Percentiles rank a stretch among this genome's conserved stretches.
Conservation (phyloP, 92 coral and sea anemone species). For the Phenganax subtilis region DNA sequence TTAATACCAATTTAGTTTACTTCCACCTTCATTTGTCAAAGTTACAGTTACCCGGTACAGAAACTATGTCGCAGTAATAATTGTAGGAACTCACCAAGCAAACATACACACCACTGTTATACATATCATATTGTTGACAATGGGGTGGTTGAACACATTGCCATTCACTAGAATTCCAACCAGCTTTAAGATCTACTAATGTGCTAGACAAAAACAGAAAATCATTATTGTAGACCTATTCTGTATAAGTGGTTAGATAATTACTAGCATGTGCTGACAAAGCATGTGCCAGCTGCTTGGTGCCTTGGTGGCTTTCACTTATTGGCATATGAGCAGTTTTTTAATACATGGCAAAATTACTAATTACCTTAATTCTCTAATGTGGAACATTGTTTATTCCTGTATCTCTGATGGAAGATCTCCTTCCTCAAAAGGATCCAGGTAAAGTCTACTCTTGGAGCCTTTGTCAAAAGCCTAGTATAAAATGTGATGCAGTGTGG, state of each 20-base stretch:
- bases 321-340: not conserved
- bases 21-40: too few species aligned
- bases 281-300: not conserved
- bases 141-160: constrained; percentile 11
- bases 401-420: constrained; percentile 7
- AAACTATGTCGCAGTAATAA: not conserved
- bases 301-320: too few species aligned
- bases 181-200: constrained; percentile 13
- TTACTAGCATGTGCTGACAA: not conserved
- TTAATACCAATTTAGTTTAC: too few species aligned
- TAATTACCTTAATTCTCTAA: not conserved
- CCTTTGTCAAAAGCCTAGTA: constrained; percentile 30
- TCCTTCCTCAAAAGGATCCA: constrained; percentile 38
- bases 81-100: constrained; percentile 19
- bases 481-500: not conserved
- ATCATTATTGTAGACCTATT: too few species aligned
- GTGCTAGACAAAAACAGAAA: not conserved
- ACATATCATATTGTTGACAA: not conserved
- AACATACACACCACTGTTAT: constrained; percentile 31
- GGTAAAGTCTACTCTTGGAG: constrained; percentile 29
- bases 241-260: not conserved
- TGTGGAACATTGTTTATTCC: constrained; percentile 4
- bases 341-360: not conserved
- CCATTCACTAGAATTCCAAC: constrained; percentile 17
- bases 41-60: not conserved